A percentile compares a stretch with the other conserved stretches of the same genome.
Conservation (phyloP, 2,888 invertebrate genomes). For the Leptinotarsa rubiginosa region DNA sequence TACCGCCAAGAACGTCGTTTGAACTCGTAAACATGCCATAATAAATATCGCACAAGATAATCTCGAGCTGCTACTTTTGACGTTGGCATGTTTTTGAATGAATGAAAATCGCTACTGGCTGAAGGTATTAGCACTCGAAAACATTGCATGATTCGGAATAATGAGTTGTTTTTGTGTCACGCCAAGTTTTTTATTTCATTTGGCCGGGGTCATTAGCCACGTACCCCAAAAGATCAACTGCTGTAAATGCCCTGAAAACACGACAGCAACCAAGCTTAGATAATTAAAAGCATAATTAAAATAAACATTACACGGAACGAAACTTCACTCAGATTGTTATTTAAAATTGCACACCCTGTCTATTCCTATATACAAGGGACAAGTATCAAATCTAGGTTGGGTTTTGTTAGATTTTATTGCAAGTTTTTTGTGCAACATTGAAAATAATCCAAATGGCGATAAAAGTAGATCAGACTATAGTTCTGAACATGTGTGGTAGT, state of each 20-base stretch:
- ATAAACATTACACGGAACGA: background rate
- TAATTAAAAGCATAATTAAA: background rate
- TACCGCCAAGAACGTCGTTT: background rate
- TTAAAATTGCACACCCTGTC: too few relatives aligned
- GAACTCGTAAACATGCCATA: background rate
- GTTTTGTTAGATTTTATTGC: too few relatives aligned
- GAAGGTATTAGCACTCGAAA: background rate
- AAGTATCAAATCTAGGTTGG: too few relatives aligned
- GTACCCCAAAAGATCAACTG: background rate
- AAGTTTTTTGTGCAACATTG: too few relatives aligned
- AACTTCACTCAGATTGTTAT: too few relatives aligned
- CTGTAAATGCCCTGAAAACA: conserved; percentile 5
- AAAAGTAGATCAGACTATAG: too few relatives aligned
- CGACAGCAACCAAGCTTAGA: background rate
- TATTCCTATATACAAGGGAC: too few relatives aligned
- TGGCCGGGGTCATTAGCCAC: background rate
- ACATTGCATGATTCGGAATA: background rate
- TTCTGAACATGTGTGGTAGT: too few relatives aligned
- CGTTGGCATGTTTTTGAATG: background rate
- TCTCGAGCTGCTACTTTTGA: background rate
- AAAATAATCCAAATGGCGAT: too few relatives aligned
- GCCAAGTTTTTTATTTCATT: background rate
- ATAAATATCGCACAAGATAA: background rate
- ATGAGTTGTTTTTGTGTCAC: conserved; percentile 1
- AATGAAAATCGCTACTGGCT: background rate